Conservation (phyloP, 2,888 invertebrate species). For the Ennomos quercinarius region DNA sequence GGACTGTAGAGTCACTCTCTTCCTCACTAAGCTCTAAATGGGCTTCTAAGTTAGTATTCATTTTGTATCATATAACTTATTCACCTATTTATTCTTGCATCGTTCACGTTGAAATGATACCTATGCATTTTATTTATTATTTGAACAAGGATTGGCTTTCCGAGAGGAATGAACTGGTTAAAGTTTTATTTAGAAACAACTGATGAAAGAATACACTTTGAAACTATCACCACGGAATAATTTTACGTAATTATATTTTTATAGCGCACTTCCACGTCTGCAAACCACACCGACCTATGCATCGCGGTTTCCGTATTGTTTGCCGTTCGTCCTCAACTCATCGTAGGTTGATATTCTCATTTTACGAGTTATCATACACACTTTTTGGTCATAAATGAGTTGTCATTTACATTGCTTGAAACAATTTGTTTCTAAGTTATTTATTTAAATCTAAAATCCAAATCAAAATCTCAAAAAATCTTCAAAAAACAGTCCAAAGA, state of each 20-base stretch:
- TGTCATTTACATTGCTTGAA: too few relatives aligned
- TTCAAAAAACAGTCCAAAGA: too few relatives aligned
- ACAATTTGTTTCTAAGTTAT: too few relatives aligned
- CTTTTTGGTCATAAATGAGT: too few relatives aligned
- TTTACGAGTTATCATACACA: neutral
- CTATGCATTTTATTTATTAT: neutral
- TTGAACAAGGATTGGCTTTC: neutral
- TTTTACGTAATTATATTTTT: neutral
- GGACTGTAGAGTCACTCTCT: constrained; percentile 35
- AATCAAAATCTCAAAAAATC: too few relatives aligned
- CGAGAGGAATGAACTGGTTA: neutral
- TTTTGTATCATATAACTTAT: constrained; percentile 20
- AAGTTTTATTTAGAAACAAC: too few relatives aligned
- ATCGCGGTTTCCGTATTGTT: constrained; percentile 11
- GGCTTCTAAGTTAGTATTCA: constrained; percentile 41
- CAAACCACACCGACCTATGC: constrained; percentile 24
- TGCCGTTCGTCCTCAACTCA: neutral
- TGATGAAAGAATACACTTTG: too few relatives aligned
- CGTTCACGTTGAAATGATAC: constrained; percentile 16
- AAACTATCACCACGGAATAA: too few relatives aligned
- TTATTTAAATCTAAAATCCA: too few relatives aligned
- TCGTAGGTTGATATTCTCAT: neutral
- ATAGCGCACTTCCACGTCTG: constrained; percentile 29
- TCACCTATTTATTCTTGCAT: constrained; percentile 17
- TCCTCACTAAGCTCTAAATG: constrained; percentile 41